Base-by-base conservation (phyloP, 2,797 vertebrate species). In the Galaxias olidus region DNA sequence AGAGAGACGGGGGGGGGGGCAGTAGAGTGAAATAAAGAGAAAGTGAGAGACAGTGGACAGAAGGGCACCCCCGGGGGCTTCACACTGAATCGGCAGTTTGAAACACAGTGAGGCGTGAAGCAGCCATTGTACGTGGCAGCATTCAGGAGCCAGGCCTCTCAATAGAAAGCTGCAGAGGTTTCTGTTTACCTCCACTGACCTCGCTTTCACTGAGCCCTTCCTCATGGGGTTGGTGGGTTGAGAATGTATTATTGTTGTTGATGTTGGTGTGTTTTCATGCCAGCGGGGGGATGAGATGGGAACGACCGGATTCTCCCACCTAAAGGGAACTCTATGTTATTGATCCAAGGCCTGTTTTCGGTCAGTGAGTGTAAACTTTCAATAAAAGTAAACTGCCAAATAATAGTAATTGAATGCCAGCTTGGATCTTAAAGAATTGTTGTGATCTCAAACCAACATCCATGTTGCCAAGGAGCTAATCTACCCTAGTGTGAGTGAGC, bases 31-130 rank as follows among this genome's bases (percentile, higher is more conserved):
- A 67, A 66, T 53, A 58, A 58, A 73, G 58, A 86, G 71, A 81
- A 30, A 48, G 46, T 76, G 73, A 84, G 69, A 73, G 75, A 77
- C 82, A 79, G 73, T 75, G 71, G 68, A 59, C 72, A 80, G 71
- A 82, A 62, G 51, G 61, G 18, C 49, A 48, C 41, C 46, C 50
- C 17, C 17, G 47, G 61, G 63, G 52, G 74, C 76, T 65, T 79
- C 63, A 53, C 72, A 75, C 78, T 69, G 80, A 82, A 81, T 83
- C 48, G 70, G 69, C 51, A 11, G 80, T 83, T 86, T 86, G 68
- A 80, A 86, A 78, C 74, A 73, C 84, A 82, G 74, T 57, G 77
- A 87, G 78, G 86, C 80, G 69, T 88, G 84, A 87, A 85, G 72
- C 65, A 10, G 59, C 75, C 79, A 84, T 87, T 90, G 85, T 91